Conservation (phyloP, 2,113 vertebrate genomes). For the Acinonyx jubatus region DNA sequence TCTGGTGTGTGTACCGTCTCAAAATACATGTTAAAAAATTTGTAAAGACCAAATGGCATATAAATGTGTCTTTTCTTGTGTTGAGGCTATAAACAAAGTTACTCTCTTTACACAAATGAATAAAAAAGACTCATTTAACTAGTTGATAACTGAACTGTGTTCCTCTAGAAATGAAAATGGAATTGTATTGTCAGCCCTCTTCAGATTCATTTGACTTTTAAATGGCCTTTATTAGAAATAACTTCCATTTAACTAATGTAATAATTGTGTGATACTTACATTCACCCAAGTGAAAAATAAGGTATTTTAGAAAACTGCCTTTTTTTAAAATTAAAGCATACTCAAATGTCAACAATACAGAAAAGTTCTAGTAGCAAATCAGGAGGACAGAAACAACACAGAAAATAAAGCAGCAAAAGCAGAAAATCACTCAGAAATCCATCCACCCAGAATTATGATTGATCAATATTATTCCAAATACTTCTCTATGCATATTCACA, state of each 20-base stretch:
- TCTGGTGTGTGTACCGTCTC: too few species aligned
- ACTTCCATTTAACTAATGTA: not conserved
- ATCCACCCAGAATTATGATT: not conserved
- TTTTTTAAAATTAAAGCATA: not conserved
- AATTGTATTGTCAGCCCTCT: not conserved
- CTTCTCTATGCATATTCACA: not conserved
- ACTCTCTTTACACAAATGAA: not conserved
- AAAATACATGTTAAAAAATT: too few species aligned
- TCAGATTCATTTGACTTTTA: not conserved
- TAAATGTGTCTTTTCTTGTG: not conserved
- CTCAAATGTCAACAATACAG: not conserved
- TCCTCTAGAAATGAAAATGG: not conserved
- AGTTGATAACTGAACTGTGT: not conserved
- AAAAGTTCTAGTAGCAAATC: not conserved
- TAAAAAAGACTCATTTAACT: not conserved
- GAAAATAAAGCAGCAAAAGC: not conserved
- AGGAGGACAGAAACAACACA: not conserved
- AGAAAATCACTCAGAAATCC: not conserved
- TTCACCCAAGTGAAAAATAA: not conserved
- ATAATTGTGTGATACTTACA: not conserved
- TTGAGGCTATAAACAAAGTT: not conserved
- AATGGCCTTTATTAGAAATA: not conserved
- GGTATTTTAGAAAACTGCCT: not conserved
- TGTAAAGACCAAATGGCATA: not conserved
- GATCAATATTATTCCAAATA: not conserved